Evolutionary conservation across 2,797 vertebrate species (phyloP), one percentile per base, ranked within the genome.

Genomic region (Hippopotamyrus pictus): DNA sequence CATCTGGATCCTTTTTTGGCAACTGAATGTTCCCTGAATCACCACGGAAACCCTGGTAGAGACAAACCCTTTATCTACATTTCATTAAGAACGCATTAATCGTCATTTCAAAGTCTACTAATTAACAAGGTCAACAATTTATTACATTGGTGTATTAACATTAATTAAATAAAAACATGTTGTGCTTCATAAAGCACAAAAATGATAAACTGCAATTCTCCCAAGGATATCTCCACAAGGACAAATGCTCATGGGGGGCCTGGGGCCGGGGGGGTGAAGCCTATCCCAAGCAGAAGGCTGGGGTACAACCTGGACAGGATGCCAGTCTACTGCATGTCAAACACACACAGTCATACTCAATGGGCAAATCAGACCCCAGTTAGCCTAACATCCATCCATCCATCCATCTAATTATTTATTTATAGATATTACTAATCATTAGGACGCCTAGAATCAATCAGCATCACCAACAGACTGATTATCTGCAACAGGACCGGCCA

Each of bases 1-100:
- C 96, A 57, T 96, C 95, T 59, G 93, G 91, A 25, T 96, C 96
- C 90, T 96, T 97, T 91, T 96, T 96, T 91, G 96, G 95, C 92
- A 96, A 94, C 94, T 95, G 96, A 95, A 94, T 94, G 90, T 95
- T 96, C 87, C 93, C 87, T 0, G 93, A 93, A 86, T 97, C 96
- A 8, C 95, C 96, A 79, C 93, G 94, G 88, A 96, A 93, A 93
- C 96, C 96, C 96, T 97, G 91, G 0, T 37, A 41, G 46, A 50
- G 17, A 89, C 25, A 91, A 90, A 89, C n/a, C 19, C 33, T 8
- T 59, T 54, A 37, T 59, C 17, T 87, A n/a, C 14, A n/a, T 41
- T 62, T 19, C 54, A 51, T 11, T 37, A 51, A 41, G 29, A 44
- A 59, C 25, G 48, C 19, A 50, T 53, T 50, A 50, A 22, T 25